phyloP scores from a whole-genome alignment of 2,113 vertebrate species.

The Paradisaea rubra region DNA sequence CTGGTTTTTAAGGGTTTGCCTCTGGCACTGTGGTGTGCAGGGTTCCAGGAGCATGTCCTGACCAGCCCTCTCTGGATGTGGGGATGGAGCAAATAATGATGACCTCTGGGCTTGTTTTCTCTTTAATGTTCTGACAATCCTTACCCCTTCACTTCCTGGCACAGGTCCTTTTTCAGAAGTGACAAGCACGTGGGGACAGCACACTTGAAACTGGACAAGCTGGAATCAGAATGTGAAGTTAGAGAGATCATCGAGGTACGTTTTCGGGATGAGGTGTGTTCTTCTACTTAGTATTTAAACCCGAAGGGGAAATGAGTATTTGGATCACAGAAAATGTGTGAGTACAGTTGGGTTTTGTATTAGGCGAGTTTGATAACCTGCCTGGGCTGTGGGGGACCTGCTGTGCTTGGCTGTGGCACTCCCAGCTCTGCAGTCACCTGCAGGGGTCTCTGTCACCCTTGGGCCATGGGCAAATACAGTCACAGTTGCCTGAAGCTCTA shows the following conservation, averaged over 20 bases:
- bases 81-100: not conserved
- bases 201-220: constrained; percentile 87
- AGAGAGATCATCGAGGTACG: constrained; percentile 90
- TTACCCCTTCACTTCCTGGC: not conserved
- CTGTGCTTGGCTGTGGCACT: not conserved
- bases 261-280: not conserved
- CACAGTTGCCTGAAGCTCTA: not conserved
- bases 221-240: constrained; percentile 91
- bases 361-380: not conserved
- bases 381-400: not conserved
- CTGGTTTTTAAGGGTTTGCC: not conserved
- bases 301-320: not conserved
- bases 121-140: not conserved
- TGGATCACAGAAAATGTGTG: rapidly evolving
- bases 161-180: constrained; percentile 91
- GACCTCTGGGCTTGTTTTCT: not conserved
- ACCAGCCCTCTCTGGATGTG: not conserved
- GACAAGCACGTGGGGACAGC: constrained; percentile 91
- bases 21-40: not conserved
- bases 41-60: not conserved
- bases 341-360: not conserved
- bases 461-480: not conserved
- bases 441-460: not conserved
- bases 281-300: not conserved
- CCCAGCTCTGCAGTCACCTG: not conserved